Percentiles rank a stretch among this genome's conserved stretches.
Conservation (phyloP, 2,113 vertebrate species). For the Stercorarius parasiticus region DNA sequence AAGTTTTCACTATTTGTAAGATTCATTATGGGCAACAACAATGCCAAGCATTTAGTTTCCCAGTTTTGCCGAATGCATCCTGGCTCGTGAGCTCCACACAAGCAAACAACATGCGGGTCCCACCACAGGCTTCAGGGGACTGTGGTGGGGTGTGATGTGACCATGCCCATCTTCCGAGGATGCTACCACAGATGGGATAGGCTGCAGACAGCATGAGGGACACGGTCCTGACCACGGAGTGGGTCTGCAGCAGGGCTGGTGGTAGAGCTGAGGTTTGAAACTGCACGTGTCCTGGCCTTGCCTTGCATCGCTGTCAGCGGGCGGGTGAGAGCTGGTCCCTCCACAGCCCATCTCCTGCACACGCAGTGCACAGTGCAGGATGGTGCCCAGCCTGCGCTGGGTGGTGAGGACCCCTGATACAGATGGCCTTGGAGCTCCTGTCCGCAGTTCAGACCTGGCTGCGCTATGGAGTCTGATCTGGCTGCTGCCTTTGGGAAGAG, state of each 20-base stretch:
- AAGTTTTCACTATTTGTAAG: neutral
- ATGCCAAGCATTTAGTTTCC: neutral
- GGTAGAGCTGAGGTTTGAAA: neutral
- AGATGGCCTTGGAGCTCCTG: neutral
- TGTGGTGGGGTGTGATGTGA: fast-evolving
- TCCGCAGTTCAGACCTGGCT: neutral
- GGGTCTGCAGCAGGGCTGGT: neutral
- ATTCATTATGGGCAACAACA: neutral
- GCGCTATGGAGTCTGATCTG: no score
- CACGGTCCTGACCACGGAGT: fast-evolving
- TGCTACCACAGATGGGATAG: fast-evolving
- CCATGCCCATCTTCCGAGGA: fast-evolving
- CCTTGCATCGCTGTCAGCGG: fast-evolving
- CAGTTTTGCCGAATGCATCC: neutral
- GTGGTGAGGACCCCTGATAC: no score
- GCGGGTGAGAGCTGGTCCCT: neutral
- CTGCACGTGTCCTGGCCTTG: neutral
- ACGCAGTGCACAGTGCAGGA: fast-evolving
- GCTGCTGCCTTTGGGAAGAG: neutral
- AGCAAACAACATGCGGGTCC: fast-evolving
- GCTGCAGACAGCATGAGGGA: fast-evolving
- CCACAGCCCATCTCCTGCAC: fast-evolving
- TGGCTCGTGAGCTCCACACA: neutral
- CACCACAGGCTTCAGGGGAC: fast-evolving
- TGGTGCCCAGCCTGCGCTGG: fast-evolving